These are phyloP conservation scores for Oedothorax gibbosus DNA, from an alignment of 1,140 invertebrate genomes.

Conservation along the genomic window DNA sequence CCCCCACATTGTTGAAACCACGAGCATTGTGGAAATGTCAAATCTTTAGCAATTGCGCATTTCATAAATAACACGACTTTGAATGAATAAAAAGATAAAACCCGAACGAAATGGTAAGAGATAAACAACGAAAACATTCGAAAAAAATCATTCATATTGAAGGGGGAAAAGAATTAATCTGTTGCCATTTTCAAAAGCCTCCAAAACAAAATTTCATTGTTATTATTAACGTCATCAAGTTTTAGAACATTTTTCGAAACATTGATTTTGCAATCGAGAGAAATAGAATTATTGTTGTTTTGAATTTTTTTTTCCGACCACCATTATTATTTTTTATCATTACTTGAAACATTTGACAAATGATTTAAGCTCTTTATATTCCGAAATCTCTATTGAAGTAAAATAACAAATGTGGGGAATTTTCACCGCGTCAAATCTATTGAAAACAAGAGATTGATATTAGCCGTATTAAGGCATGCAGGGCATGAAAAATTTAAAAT, in stretches of 20 bases:
- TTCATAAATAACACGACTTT: conserved; percentile 60
- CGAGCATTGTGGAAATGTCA: conserved; percentile 43
- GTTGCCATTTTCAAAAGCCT: conserved; percentile 56
- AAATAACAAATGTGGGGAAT: conserved; percentile 57
- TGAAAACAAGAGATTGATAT: conserved; percentile 61
- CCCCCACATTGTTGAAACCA: conserved; percentile 5
- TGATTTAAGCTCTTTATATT: conserved; percentile 46
- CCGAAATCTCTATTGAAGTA: conserved; percentile 49
- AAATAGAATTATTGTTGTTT: conserved; percentile 55
- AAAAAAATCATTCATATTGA: conserved; percentile 1
- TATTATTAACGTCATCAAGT: conserved; percentile 59
- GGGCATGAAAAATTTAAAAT: conserved; percentile 61
- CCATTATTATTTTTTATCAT: conserved; percentile 13
- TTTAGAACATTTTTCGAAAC: conserved; percentile 61
- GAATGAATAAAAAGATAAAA: conserved; percentile 50
- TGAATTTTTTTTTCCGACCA: conserved; percentile 2
- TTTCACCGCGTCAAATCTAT: conserved; percentile 41
- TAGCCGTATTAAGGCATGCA: conserved; percentile 48
- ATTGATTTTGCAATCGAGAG: conserved; percentile 61
- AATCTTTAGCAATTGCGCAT: conserved; percentile 39
- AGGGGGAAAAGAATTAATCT: conserved; percentile 46
- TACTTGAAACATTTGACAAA: conserved; percentile 39
- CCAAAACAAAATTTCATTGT: conserved; percentile 55
- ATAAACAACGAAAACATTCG: conserved; percentile 7
- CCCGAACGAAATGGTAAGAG: conserved; percentile 5